phyloP scores from a whole-genome alignment of 2,113 vertebrate genomes.

The Chionomys nivalis region DNA sequence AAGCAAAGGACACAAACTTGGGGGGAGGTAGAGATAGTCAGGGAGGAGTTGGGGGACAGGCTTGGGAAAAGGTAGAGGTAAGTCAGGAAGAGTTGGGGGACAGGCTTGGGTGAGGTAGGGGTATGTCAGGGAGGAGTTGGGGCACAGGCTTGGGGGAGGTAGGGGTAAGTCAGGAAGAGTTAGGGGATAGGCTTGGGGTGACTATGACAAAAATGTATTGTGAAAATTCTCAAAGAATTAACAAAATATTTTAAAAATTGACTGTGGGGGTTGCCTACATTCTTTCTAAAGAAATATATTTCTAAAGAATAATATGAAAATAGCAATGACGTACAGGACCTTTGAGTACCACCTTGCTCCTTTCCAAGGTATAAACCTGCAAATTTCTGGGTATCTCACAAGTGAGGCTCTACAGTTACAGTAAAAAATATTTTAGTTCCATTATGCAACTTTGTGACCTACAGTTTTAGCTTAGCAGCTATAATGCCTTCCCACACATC shows the following conservation, averaged over 20 bases:
- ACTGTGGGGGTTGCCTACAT: background rate
- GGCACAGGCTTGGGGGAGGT: no score
- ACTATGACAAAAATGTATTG: background rate
- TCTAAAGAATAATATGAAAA: background rate
- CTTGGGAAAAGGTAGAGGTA: no score
- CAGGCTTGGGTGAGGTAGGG: no score
- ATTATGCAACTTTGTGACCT: background rate
- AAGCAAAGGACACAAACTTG: background rate
- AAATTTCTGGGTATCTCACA: background rate
- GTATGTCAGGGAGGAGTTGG: no score
- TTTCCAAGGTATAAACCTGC: background rate
- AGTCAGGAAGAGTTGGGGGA: no score
- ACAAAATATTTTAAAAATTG: background rate
- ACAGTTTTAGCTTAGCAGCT: no score
- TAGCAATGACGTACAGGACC: background rate
- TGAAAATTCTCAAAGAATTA: background rate
- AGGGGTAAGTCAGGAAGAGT: background rate
- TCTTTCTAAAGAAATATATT: background rate
- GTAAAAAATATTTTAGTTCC: background rate
- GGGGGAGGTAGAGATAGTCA: no score
- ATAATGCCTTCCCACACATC: background rate
- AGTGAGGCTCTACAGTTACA: background rate
- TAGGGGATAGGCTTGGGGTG: background rate
- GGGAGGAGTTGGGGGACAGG: no score
- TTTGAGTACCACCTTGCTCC: background rate